These are phyloP conservation scores for Exephanes ischioxanthus DNA, from an alignment of 2,888 invertebrate species.

Conservation along the genomic window DNA sequence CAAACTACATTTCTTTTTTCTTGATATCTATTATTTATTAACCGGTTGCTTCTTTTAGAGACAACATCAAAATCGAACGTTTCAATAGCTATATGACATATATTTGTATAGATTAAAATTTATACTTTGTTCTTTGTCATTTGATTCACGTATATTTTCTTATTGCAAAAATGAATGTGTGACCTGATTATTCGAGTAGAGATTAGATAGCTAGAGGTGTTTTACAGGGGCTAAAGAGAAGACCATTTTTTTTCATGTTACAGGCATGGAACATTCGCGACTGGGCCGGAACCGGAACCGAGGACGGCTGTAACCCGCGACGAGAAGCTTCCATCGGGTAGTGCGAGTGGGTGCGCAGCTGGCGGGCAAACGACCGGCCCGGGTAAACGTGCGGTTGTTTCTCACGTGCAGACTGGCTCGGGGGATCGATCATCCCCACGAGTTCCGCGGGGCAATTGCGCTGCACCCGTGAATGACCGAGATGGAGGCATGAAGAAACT, in stretches of 20 bases:
- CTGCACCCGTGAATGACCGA: conserved; percentile 47
- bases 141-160: no score
- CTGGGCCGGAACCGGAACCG: conserved; percentile 48
- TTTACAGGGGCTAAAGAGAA: neutral
- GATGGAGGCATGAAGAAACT: conserved; percentile 44
- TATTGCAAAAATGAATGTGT: neutral
- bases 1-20: neutral
- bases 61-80: no score
- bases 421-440: conserved; percentile 65
- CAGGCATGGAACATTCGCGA: conserved; percentile 45
- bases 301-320: conserved; percentile 21
- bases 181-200: neutral
- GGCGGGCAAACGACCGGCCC: conserved; percentile 63
- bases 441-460: conserved; percentile 40
- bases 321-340: conserved; percentile 51
- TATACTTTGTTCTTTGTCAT: no score
- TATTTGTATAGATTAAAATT: no score
- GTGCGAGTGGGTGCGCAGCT: conserved; percentile 60
- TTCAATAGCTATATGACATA: no score
- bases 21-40: no score
- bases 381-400: conserved; percentile 63
- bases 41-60: no score
- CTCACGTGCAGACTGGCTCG: conserved; percentile 64
- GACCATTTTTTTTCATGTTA: conserved; percentile 42
- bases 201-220: neutral